phyloP scores from a whole-genome alignment of 2,113 vertebrate genomes.

The Todiramphus saurophagus region DNA sequence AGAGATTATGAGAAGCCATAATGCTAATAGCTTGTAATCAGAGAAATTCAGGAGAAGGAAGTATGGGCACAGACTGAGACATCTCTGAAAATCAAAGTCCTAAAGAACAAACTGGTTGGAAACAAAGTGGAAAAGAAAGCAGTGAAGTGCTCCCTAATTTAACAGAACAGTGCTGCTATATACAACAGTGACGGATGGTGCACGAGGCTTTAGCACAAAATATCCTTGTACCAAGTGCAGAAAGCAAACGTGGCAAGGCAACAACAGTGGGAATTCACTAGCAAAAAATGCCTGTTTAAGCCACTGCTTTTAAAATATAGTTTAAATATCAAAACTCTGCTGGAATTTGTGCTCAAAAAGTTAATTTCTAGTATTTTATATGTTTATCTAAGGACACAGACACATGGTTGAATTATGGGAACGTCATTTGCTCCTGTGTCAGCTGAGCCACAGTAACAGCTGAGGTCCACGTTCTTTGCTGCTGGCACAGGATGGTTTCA shows the following conservation, averaged over 20 bases:
- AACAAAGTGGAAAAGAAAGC: background rate
- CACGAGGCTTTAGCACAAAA: background rate
- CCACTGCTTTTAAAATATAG: background rate
- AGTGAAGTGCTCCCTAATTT: background rate
- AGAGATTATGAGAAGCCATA: background rate
- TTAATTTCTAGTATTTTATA: background rate
- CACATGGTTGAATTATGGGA: background rate
- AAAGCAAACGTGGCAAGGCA: background rate
- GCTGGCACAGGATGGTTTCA: background rate
- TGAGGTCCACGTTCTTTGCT: background rate
- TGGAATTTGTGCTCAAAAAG: background rate
- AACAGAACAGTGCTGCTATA: background rate
- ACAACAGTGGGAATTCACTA: background rate
- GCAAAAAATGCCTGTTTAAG: background rate
- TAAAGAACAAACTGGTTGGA: background rate
- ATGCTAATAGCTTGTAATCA: background rate
- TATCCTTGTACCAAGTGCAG: background rate
- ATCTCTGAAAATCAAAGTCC: background rate
- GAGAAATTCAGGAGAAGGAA: background rate
- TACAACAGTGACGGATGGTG: fast-evolving
- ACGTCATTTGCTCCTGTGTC: background rate
- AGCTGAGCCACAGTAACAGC: background rate
- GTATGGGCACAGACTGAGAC: background rate
- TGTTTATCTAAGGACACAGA: background rate
- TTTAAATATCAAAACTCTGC: background rate